Conservation (phyloP, 2,113 vertebrate genomes). For the Albula goreensis region DNA sequence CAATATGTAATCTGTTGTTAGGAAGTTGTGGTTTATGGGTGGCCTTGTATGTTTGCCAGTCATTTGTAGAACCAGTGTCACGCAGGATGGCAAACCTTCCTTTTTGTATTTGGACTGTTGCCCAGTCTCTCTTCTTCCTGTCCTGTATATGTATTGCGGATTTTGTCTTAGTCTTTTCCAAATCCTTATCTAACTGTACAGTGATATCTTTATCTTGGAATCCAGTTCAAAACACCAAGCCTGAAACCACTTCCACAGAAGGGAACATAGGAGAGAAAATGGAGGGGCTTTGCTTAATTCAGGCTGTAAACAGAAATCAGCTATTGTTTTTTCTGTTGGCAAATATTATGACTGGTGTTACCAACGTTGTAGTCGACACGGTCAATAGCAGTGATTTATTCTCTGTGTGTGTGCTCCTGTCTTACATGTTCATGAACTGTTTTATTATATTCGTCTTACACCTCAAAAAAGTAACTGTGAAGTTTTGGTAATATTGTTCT, state of each 20-base stretch:
- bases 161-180: constrained; percentile 75
- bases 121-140: constrained; percentile 78
- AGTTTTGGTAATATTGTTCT: constrained; percentile 79
- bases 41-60: constrained; percentile 65
- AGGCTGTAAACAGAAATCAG: constrained; percentile 88
- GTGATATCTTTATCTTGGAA: constrained; percentile 79
- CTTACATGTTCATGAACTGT: constrained; percentile 88
- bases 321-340: constrained; percentile 87
- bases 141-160: constrained; percentile 69
- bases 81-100: constrained; percentile 87
- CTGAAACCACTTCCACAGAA: constrained; percentile 22
- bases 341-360: constrained; percentile 85
- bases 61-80: constrained; percentile 75
- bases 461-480: constrained; percentile 76
- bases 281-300: constrained; percentile 73
- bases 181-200: constrained; percentile 69
- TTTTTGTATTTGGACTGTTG: constrained; percentile 83
- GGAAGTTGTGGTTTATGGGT: constrained; percentile 58
- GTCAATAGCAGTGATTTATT: constrained; percentile 66
- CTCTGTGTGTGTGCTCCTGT: constrained; percentile 72
- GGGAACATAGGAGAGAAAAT: constrained; percentile 24
- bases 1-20: constrained; percentile 56
- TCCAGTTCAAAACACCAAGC: constrained; percentile 30
- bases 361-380: constrained; percentile 83
- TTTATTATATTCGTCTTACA: constrained; percentile 75